Evolutionary conservation across 2,113 vertebrate species (phyloP).

Genomic region (Menura novaehollandiae): DNA sequence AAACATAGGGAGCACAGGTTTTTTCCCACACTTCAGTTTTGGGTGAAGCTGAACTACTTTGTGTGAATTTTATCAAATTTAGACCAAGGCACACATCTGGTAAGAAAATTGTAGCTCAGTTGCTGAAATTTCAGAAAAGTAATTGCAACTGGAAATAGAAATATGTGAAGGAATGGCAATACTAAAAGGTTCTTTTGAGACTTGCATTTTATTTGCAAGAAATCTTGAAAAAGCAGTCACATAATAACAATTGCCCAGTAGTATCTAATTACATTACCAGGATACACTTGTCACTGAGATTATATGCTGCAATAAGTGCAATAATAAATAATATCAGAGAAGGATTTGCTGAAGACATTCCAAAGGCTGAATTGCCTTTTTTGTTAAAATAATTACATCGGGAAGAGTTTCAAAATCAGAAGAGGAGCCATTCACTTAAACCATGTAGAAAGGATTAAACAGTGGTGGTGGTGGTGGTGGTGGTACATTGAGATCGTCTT

Average conservation of each 20-base stretch:
- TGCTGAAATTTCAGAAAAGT: not conserved
- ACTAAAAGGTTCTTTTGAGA: not conserved
- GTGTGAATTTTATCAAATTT: not conserved
- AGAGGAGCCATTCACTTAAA: slow-evolving; percentile 16
- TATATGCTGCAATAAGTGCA: slow-evolving; percentile 13
- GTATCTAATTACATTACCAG: slow-evolving; percentile 46
- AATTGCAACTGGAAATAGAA: not conserved
- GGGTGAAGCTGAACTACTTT: not conserved
- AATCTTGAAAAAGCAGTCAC: not conserved
- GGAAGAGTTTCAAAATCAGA: slow-evolving; percentile 53
- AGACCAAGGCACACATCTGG: not conserved
- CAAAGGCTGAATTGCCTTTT: slow-evolving; percentile 59
- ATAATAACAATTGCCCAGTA: not conserved
- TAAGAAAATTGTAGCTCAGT: not conserved
- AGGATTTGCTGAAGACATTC: slow-evolving; percentile 60
- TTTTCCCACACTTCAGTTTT: not conserved
- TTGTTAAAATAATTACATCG: slow-evolving; percentile 52
- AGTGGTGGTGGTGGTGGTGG: not conserved
- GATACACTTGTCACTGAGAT: slow-evolving; percentile 15
- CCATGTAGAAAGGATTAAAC: slow-evolving; percentile 22
- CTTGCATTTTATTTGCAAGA: not conserved
- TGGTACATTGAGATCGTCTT: not conserved
- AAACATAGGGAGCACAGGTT: not conserved
- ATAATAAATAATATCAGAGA: slow-evolving; percentile 60
- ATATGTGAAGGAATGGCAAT: not conserved